phyloP scores from a whole-genome alignment of 2,113 vertebrate species.

The Cynocephalus volans region DNA sequence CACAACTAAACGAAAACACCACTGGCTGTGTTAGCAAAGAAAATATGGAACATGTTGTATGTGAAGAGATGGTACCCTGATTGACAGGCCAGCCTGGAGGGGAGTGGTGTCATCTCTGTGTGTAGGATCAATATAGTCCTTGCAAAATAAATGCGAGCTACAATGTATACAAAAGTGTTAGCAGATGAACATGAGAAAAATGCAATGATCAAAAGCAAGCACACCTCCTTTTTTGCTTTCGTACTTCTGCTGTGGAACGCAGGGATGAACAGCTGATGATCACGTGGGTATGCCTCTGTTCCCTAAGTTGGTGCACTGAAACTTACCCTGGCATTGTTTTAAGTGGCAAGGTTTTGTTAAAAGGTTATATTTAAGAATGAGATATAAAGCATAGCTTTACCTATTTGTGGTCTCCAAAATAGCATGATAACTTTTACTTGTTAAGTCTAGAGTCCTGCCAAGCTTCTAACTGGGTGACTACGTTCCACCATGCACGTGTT shows the following conservation, averaged over 20 bases:
- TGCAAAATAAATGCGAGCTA: constrained; percentile 87
- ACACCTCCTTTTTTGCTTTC: constrained; percentile 75
- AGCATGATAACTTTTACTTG: not conserved
- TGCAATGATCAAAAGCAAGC: constrained; percentile 82
- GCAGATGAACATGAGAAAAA: constrained; percentile 85
- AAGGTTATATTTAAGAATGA: constrained; percentile 48
- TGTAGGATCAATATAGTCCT: constrained; percentile 84
- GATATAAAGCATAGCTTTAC: not conserved
- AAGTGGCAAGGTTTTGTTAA: constrained; percentile 47
- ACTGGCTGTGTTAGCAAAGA: constrained; percentile 87
- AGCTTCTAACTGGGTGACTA: not conserved
- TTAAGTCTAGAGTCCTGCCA: not conserved
- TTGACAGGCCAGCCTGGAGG: constrained; percentile 88
- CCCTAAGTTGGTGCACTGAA: constrained; percentile 57
- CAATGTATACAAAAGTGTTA: constrained; percentile 83
- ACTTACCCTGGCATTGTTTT: constrained; percentile 22
- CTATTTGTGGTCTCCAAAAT: not conserved
- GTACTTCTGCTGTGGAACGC: constrained; percentile 68
- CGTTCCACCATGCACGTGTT: not conserved
- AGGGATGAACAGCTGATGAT: constrained; percentile 77
- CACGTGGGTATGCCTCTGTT: constrained; percentile 74
- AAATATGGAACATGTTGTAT: constrained; percentile 88
- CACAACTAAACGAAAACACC: constrained; percentile 86
- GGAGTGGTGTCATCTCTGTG: constrained; percentile 85
- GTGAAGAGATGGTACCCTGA: constrained; percentile 82